Evolutionary conservation across 2,888 invertebrate species (phyloP), one percentile per base, ranked within the genome.

Genomic region (Clitarchus hookeri): DNA sequence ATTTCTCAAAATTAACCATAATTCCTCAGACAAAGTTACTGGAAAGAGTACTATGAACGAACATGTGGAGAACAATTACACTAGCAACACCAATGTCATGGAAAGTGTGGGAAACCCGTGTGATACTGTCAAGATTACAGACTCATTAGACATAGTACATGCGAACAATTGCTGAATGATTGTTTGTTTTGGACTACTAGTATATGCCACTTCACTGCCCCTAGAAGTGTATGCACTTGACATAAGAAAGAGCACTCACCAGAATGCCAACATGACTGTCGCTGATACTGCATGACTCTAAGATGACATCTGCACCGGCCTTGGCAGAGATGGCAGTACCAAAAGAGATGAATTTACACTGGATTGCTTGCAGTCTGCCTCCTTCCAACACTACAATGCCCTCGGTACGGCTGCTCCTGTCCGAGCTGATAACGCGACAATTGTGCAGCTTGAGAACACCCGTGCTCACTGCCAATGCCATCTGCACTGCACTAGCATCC

Each of bases 401-500:
- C n/a, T 65, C 65, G 2, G 13, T n/a, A 8, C 65, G 3, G n/a
- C 65, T n/a, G 19, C 8, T 9, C 23, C 23, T 19, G n/a, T 3
- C 65, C n/a, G 65, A 19, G n/a, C 65, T n/a, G 23, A 65, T 19
- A 6, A 65, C 65, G 6, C 65, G 65, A 19, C 65, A 65, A 23
- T 65, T n/a, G 65, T n/a, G 65, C 65, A 65, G 65, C 65, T n/a
- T 19, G 65, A 65, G 65, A 65, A n/a, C 8, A 19, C 65, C 65
- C 2, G 65, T n/a, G 65, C 65, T 65, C 65, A 65, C 65, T 0
- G 65, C 65, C 23, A 65, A 9, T 19, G 65, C 65, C 65, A 65
- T 65, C 65, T 65, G 65, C 65, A 65, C 65, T n/a, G 65, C 65
- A n/a, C 65, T n/a, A 8, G 65, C 65, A n/a, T 65, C 65, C 65